Base-by-base conservation (phyloP, 2,113 vertebrate genomes). In the Salminus brasiliensis region DNA sequence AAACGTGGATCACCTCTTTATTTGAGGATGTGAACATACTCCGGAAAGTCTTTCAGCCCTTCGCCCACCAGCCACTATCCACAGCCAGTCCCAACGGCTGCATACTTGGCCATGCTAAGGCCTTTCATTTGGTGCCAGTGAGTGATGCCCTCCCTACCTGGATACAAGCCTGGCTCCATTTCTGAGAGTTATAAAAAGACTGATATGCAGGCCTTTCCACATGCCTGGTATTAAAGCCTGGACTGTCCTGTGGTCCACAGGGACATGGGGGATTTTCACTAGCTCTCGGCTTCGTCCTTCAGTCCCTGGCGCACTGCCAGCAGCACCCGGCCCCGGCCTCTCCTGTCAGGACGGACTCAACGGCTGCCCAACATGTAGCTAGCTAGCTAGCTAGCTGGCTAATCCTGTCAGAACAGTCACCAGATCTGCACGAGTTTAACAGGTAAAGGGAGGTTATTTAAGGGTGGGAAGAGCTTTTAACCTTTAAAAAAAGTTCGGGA, bases 101-200 rank as follows among this genome's bases (percentile, higher is more conserved):
- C 47, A 18, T 52, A n/a, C 18, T 18, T n/a, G 47, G 12, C 2
- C 1, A 52, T 21, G 5, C 47, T 5, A 2, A 4, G 36, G 23
- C n/a, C 16, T 63, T 25, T 45, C n/a, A 15, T 36, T 9, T 21
- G 39, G 16, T n/a, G n/a, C 55, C 16, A 65, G 18, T 39, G 25
- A 65, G 18, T 39, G 25, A 63, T 34, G 2, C 15, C 60, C 15
- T 32, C 32, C n/a, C 23, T 29, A 3, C 13, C 23, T 34, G 53
- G n/a, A 34, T 21, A 16, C 21, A 60, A 53, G 32, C 57, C 34
- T 30, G 32, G 39, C 34, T 30, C 7, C 39, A 27, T 63, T 23
- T 23, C 36, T 34, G 23, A n/a, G 39, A 45, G 62, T 63, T 53
- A 36, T 62, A 41, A 63, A 62, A 43, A 78, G 30, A 59, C 34